Evolutionary conservation across 2,888 invertebrate species (phyloP), one percentile per base, ranked within the genome.

Genomic region (Trilocha varians): DNA sequence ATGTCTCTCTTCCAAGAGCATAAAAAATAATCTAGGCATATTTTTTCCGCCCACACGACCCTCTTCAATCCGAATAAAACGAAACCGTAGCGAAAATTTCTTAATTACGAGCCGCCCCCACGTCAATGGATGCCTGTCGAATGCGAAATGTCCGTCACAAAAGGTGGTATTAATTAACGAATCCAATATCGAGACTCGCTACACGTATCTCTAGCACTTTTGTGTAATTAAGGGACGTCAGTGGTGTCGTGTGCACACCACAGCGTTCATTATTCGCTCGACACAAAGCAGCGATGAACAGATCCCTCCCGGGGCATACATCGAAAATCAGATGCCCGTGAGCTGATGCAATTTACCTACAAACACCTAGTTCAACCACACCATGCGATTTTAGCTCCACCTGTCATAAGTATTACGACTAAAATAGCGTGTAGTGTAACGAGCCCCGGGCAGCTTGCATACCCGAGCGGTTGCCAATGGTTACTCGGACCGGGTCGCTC

Each of bases 81-180:
- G 48, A 50, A 51, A 53, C 55, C 54, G 49, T 57, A 55, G 50
- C 49, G 49, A 13, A 58, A 56, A 56, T 49, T 48, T 59, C 53
- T 59, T 59, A 58, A 63, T 64, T 65, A 62, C 61, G 45, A 55
- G 41, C 46, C 54, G 44, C 42, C 53, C 50, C 57, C 53, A 45
- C 49, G 58, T 53, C 60, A 53, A 44, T 55, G 59, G 53, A 58
- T 52, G 57, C 40, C 48, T 49, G 53, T 55, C 57, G 62, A 58
- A 58, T 50, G 41, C 45, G 60, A 54, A 55, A 57, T 59, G 53
- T 49, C 60, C 50, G 55, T 58, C 65, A 65, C 65, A 68, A 64
- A 55, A 62, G 70, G 70, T 62, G 62, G 61, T 61, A 65, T 68
- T 70, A 69, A 70, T 70, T 69, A 70, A 68, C 60, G 58, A 59